Percentiles rank a stretch among this genome's conserved stretches.
These are phyloP conservation scores for Brachyistius frenatus DNA, from an alignment of 2,113 vertebrate genomes.

Conservation along the genomic window DNA sequence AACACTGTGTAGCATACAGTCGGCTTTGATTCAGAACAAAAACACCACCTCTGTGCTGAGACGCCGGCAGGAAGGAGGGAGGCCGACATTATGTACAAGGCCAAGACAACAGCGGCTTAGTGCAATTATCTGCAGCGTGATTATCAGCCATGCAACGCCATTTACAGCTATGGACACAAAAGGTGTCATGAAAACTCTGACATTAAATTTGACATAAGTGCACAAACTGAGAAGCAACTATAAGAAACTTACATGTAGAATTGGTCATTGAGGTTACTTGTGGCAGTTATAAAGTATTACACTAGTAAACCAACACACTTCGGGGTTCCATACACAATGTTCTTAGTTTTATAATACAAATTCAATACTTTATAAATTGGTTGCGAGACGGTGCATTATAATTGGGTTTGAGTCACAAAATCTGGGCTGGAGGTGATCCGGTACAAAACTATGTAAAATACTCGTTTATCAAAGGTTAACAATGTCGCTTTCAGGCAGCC, in stretches of 20 bases:
- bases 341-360: slow-evolving; percentile 59
- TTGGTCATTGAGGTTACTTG: slow-evolving; percentile 59
- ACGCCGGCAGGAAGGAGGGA: slow-evolving; percentile 28
- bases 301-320: slow-evolving; percentile 61
- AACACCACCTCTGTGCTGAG: slow-evolving; percentile 7
- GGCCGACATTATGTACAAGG: slow-evolving; percentile 35
- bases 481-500: slow-evolving; percentile 39
- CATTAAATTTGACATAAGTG: slow-evolving; percentile 24
- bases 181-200: slow-evolving; percentile 18
- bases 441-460: slow-evolving; percentile 80
- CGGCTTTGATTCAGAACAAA: slow-evolving; percentile 31
- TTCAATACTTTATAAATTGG: slow-evolving; percentile 45
- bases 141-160: slow-evolving; percentile 62
- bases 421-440: slow-evolving; percentile 47
- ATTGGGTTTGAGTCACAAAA: slow-evolving; percentile 49
- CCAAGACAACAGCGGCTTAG: slow-evolving; percentile 62
- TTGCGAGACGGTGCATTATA: slow-evolving; percentile 52
- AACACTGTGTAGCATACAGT: slow-evolving; percentile 46
- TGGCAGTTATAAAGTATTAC: slow-evolving; percentile 49
- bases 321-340: slow-evolving; percentile 41
- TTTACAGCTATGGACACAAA: slow-evolving; percentile 49
- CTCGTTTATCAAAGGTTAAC: slow-evolving; percentile 74
- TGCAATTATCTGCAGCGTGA: slow-evolving; percentile 61
- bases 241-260: slow-evolving; percentile 21
- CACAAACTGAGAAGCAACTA: slow-evolving; percentile 50